Base-by-base conservation (phyloP, 2,888 invertebrate species). In the Hemaris fuciformis region DNA sequence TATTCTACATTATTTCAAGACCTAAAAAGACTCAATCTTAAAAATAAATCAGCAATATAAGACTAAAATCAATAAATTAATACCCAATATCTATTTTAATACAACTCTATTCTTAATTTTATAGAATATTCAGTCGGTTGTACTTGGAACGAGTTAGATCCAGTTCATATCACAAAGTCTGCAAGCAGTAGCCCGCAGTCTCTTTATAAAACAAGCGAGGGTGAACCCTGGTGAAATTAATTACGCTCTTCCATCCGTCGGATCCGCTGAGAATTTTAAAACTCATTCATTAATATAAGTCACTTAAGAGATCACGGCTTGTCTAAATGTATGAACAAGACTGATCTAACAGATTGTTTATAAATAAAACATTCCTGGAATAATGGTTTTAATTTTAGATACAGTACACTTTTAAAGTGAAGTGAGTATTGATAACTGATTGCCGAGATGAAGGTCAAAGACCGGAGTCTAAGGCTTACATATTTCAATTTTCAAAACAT, bases 241-340 rank as follows among this genome's bases (percentile, higher is more conserved):
- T 84, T 73, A 72, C 71, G 70, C 68, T 72, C 72, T 79, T 79
- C 77, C 76, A 66, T 53, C 68, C 59, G 68, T 61, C 60, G 61
- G 64, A 66, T 68, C 68, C 68, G 72, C 62, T 70, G 63, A 67
- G 77, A 75, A 80, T 82, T 83, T 84, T 78, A 76, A 81, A 80
- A 76, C 69, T 60, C 62, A 62, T 68, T 76, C 81, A 83, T 85
- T 85, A 80, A 81, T 83, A 74, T 73, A 75, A 76, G 82, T 83
- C 80, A 53, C 53, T 18, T 53, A 53, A 53, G 53, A 53, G 53
- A 53, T 53, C 53, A 53, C 31, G 31, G 53, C 53, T 31, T 53
- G 53, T 53, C 31, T 53, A 53, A 53, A 53, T 53, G 53, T 53
- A 53, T 18, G 31, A 53, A 53, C 53, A 31, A 53, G 31, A 53